Conservation (phyloP, 2,113 vertebrate genomes). For the Nasalis larvatus region DNA sequence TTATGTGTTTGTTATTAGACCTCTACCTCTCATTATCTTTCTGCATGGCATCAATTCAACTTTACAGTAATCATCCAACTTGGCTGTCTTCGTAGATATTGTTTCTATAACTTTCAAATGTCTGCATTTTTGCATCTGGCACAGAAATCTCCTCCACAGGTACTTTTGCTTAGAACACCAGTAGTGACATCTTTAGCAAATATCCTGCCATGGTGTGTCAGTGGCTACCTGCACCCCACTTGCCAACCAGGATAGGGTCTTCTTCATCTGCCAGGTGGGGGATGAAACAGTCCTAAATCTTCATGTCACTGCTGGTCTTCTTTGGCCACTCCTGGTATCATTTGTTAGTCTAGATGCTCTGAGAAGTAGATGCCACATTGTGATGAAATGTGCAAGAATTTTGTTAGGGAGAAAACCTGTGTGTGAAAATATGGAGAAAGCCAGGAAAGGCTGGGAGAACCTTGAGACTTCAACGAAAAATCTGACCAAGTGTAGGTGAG, state of each 20-base stretch:
- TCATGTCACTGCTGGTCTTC: background rate
- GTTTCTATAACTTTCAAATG: background rate
- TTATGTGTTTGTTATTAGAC: background rate
- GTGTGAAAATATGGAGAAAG: background rate
- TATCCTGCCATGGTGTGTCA: background rate
- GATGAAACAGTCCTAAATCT: background rate
- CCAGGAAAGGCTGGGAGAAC: background rate
- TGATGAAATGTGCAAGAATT: background rate
- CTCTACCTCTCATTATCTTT: background rate
- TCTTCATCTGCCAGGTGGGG: background rate
- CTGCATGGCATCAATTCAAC: background rate
- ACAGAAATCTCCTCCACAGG: background rate
- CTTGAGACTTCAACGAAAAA: background rate
- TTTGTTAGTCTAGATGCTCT: background rate
- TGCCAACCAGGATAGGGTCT: background rate
- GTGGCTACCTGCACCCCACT: background rate
- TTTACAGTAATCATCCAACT: background rate
- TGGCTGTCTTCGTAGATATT: background rate
- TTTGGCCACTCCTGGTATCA: background rate
- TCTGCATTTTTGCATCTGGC: background rate
- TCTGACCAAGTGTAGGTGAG: background rate
- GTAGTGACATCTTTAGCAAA: background rate
- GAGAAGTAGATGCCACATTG: background rate
- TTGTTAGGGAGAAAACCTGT: background rate
- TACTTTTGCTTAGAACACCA: background rate